These are phyloP conservation scores for Oligia strigilis DNA, from an alignment of 2,888 invertebrate genomes.

Conservation along the genomic window DNA sequence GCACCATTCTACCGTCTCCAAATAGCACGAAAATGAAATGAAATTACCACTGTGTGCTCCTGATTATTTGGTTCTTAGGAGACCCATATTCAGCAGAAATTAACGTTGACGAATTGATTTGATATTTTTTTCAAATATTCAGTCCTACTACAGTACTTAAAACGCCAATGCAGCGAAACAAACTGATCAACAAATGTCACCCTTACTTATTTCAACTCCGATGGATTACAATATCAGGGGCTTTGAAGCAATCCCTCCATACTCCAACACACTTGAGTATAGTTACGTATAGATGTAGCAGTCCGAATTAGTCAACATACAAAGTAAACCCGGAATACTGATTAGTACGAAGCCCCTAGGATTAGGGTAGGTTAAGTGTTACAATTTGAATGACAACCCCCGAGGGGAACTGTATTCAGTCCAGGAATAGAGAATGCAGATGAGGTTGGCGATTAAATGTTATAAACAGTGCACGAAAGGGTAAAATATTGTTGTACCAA, in stretches of 20 bases:
- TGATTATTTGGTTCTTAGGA: too few species aligned
- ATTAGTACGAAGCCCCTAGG: constrained; percentile 36
- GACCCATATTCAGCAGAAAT: not conserved
- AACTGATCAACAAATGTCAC: constrained; percentile 25
- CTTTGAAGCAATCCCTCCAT: not conserved
- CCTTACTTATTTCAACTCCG: constrained; percentile 4
- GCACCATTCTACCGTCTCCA: not conserved
- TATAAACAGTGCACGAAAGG: not conserved
- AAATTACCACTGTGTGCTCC: not conserved
- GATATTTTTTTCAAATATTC: not conserved
- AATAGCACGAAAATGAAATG: not conserved
- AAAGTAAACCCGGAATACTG: constrained; percentile 36
- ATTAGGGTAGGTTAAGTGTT: constrained; percentile 36
- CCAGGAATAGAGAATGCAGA: not conserved
- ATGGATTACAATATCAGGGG: constrained; percentile 1
- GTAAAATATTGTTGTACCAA: not conserved
- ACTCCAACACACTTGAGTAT: not conserved
- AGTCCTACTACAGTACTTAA: not conserved
- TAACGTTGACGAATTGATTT: not conserved
- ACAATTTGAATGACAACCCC: constrained; percentile 27
- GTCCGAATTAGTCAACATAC: constrained; percentile 27
- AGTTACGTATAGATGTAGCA: not conserved
- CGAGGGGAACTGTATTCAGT: not conserved
- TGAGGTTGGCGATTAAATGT: not conserved
- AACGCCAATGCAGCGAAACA: not conserved